These are phyloP conservation scores for Spodoptera litura DNA, from an alignment of 1,140 invertebrate species.

Conservation along the genomic window DNA sequence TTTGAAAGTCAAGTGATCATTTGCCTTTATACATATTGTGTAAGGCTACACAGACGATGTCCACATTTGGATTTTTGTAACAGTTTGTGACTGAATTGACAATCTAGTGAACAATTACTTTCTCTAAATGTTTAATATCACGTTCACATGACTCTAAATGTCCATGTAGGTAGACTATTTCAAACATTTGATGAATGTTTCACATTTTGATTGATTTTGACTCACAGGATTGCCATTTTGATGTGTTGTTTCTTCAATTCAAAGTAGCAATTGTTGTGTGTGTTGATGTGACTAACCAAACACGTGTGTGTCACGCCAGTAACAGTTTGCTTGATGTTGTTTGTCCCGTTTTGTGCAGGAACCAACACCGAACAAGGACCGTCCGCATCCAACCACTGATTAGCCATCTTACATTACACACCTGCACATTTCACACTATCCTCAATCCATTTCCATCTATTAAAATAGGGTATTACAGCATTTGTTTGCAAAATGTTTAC, in stretches of 20 bases:
- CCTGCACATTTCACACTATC: conserved; percentile 21
- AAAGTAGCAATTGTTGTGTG: conserved; percentile 53
- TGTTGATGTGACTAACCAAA: conserved; percentile 69
- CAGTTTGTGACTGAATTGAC: background rate
- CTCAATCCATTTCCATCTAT: background rate
- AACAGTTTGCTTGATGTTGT: conserved; percentile 75
- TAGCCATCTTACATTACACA: conserved; percentile 53
- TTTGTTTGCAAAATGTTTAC: background rate
- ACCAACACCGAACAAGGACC: conserved; percentile 77
- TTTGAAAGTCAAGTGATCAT: background rate
- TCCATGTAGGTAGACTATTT: conserved; percentile 29
- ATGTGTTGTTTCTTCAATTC: conserved; percentile 13
- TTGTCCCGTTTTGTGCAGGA: conserved; percentile 76
- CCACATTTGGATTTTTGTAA: too few relatives aligned
- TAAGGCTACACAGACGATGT: too few relatives aligned
- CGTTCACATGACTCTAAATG: background rate
- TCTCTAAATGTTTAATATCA: conserved; percentile 26
- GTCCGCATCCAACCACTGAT: conserved; percentile 72
- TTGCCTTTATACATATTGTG: too few relatives aligned
- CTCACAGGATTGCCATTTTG: conserved; percentile 25
- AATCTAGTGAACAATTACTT: background rate
- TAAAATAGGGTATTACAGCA: background rate
- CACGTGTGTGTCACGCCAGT: conserved; percentile 80
- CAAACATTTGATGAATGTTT: background rate
- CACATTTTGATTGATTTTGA: conserved; percentile 16